These are phyloP conservation scores for Pogonocherus hispidulus DNA, from an alignment of 2,888 invertebrate genomes.

Conservation along the genomic window DNA sequence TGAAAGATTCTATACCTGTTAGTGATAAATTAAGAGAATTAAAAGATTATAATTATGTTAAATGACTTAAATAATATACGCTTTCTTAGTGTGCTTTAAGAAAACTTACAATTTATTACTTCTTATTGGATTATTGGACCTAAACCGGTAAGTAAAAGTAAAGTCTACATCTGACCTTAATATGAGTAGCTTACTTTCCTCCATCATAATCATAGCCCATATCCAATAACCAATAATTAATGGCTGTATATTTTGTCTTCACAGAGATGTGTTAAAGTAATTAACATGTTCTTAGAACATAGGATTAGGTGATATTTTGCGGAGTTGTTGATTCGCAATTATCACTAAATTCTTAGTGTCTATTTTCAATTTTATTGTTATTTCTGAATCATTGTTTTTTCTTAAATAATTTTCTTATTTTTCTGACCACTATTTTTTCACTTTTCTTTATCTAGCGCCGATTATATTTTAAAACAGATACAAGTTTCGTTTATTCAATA, in stretches of 20 bases:
- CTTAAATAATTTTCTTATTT: no score
- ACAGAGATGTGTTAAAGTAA: neutral
- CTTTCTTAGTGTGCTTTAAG: slow-evolving; percentile 20
- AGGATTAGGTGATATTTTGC: neutral
- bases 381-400: no score
- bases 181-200: slow-evolving; percentile 44
- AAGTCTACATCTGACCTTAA: slow-evolving; percentile 44
- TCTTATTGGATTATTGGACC: slow-evolving; percentile 32
- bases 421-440: no score
- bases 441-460: no score
- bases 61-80: slow-evolving; percentile 13
- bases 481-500: neutral
- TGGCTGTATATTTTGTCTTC: neutral
- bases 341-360: no score
- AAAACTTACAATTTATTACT: slow-evolving; percentile 20
- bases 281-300: neutral
- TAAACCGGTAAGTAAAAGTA: slow-evolving; percentile 47
- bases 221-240: neutral
- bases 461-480: no score
- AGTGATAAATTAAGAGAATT: slow-evolving; percentile 9
- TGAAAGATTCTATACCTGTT: neutral
- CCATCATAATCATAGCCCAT: slow-evolving; percentile 29
- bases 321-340: no score
- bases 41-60: slow-evolving; percentile 15
- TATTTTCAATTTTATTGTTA: no score